Evolutionary conservation across 2,113 vertebrate species (phyloP), one percentile per base, ranked within the genome.

Genomic region (Rhinopomastus cyanomelas): DNA sequence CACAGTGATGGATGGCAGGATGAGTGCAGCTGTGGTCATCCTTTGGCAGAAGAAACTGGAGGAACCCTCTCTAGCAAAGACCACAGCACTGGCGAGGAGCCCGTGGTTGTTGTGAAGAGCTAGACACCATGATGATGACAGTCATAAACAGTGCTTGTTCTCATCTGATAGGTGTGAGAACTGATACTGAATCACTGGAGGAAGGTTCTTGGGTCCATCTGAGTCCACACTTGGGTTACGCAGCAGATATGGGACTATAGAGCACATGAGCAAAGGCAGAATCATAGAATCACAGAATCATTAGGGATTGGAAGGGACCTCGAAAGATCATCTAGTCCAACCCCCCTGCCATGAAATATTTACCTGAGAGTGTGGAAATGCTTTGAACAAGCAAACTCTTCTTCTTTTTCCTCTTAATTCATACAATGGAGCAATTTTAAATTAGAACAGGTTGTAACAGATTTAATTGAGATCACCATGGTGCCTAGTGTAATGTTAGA

Each of bases 381-480:
- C 71, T 93, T 73, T 82, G 71, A 88, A 69, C 30, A 73, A 92
- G 59, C 55, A 59, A 94, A 90, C 81, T 86, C 87, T 83, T 91
- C 83, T 48, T 83, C 87, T 90, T 85, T 21, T 90, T 30, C 39
- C 52, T 55, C 71, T 94, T 93, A 83, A 61, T 81, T 93, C 5
- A n/a, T 44, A 52, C 71, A 88, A 87, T 2, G 1, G 83, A 92
- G 76, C 66, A 68, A 88, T 92, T 93, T 92, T 87, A 94, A 94
- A 92, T 93, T 92, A 92, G 92, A 95, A 90, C 92, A 84, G 84
- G 88, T 95, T 92, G 78, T 94, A 95, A 90, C 84, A 92, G 92
- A 93, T 96, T 96, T 95, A 94, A 94, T 94, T 95, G 95, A 95
- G 94, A 96, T 95, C 90, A 87, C 93, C 75, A 92, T 81, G 86